Base-by-base conservation (phyloP, 2,797 vertebrate genomes). In the Eupleurogrammus muticus region DNA sequence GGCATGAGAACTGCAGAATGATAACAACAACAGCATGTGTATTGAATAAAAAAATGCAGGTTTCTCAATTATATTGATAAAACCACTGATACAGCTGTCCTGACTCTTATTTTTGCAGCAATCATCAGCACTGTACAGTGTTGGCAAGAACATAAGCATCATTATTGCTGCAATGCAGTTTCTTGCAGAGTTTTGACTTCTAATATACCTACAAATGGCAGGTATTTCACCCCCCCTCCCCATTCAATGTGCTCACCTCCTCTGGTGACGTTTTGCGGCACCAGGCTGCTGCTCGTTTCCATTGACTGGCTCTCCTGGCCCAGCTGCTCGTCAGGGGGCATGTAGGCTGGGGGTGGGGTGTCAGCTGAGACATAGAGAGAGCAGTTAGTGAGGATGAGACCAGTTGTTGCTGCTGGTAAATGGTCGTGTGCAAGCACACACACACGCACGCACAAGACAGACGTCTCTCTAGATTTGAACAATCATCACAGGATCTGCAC, bases 331-430 rank as follows among this genome's bases (percentile, higher is more conserved):
- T 99, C 98, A 0, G 97, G 97, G 90, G 98, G 98, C 95, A 99
- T 95, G 93, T 99, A 99, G 81, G 98, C 97, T 64, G 98, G 98
- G 70, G 98, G 97, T 55, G 98, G 98, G 56, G 98, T 99, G 93
- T 99, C 98, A 84, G 98, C 98, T 99, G 91, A 77, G 72, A 87
- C 86, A 91, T 66, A 69, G 67, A 87, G 60, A 76, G 56, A 85
- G 70, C 70, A 83, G 84, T 92, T 87, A 93, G 77, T 75, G 66
- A 54, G 73, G 80, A 84, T 80, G 80, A 85, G 81, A 78, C 76
- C 90, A 88, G 88, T 88, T 89, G 89, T 83, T 90, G 76, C 75
- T 88, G 83, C 82, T 83, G 85, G 86, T 90, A 92, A 89, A 90
- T 88, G 85, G 74, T 67, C 50, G n/a, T 47, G 2, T 55, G 60